Evolutionary conservation across 2,888 invertebrate species (phyloP), one percentile per base, ranked within the genome.

Genomic region (Marasmarcha lunaedactyla): DNA sequence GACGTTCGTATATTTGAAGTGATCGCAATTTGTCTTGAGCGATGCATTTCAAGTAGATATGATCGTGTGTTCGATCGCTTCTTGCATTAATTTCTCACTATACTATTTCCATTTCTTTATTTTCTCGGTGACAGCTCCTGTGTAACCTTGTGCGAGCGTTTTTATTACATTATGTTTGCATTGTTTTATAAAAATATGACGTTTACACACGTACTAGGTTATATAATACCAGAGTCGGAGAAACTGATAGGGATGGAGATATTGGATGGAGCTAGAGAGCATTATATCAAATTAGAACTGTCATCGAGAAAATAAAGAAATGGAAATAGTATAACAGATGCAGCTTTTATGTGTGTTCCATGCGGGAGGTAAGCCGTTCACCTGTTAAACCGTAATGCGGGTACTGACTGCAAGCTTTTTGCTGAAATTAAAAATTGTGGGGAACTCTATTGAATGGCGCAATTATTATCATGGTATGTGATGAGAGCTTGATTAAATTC

Each of bases 11-110:
- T 65, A 64, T 72, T 72, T 72, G 71, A 73, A 69, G 73, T 69
- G 73, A 73, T 56, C 68, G 67, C 78, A 79, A 81, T 81, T 81
- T 81, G 81, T 79, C 78, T 70, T 58, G 48, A 46, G 55, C 67
- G 73, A 74, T 71, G 65, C 70, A 65, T 68, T 68, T 70, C 71
- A 71, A 71, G 67, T 67, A 72, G 78, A 79, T 78, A 81, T 79
- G 68, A 79, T 79, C 79, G 67, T 71, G 64, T 70, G 66, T 67
- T 61, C 62, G 61, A 63, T 53, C 62, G 54, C 65, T 63, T 63
- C 66, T 67, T 73, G 71, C 69, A 69, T 71, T 66, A 62, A 68
- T 71, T 71, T 67, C 63, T 63, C 58, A 66, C 60, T 51, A n/a
- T n/a, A n/a, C n/a, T n/a, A n/a, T n/a, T n/a, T n/a, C n/a, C n/a